Conservation (phyloP, 2,888 invertebrate genomes). For the Oasisia sp. region DNA sequence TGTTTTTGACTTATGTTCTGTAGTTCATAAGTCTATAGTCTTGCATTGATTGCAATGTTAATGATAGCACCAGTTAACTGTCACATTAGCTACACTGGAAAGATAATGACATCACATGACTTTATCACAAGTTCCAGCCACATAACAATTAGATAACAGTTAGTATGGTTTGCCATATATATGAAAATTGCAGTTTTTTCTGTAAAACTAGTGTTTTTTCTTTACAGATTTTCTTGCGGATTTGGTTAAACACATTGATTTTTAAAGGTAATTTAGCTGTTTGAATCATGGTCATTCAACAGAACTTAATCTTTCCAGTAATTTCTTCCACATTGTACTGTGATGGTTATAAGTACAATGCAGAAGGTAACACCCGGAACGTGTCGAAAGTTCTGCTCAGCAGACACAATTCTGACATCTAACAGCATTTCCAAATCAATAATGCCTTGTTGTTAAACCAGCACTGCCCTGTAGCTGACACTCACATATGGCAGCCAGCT, state of each 20-base stretch:
- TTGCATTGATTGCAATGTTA: background rate
- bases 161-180: background rate
- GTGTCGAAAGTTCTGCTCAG: too few relatives aligned
- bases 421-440: background rate
- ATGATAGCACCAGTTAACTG: background rate
- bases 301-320: too few relatives aligned
- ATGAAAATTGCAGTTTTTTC: background rate
- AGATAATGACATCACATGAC: too few relatives aligned
- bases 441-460: background rate
- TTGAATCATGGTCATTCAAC: too few relatives aligned
- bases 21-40: background rate
- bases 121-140: background rate
- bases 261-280: too few relatives aligned
- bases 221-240: too few relatives aligned
- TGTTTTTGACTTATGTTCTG: background rate
- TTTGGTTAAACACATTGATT: too few relatives aligned
- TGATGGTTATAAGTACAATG: too few relatives aligned
- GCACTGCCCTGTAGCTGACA: background rate
- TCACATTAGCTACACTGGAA: background rate
- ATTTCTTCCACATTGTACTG: too few relatives aligned
- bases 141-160: background rate
- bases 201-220: background rate
- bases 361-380: too few relatives aligned
- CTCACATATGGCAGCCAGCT: background rate
- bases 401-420: too few relatives aligned